Percentiles rank a stretch among this genome's conserved stretches.
Evolutionary conservation across 30 jellyfish, hydroid and myxozoan species (phyloP).

Genomic region (Aurelia coerulea): DNA sequence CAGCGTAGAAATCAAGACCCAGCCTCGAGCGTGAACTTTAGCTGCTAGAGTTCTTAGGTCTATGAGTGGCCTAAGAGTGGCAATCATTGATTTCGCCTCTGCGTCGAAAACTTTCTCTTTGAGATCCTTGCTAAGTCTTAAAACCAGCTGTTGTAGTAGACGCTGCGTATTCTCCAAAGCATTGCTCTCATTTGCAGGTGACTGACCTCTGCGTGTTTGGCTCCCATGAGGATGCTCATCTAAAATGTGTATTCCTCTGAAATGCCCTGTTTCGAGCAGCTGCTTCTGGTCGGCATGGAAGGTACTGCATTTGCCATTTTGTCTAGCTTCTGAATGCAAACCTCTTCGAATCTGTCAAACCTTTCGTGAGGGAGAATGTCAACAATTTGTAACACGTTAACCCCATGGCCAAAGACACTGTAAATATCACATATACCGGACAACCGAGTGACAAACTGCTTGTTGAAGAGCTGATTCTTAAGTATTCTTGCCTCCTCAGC

Average conservation of each 20-base stretch:
- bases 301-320: not conserved
- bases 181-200: not conserved
- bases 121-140: not conserved
- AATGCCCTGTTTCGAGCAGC: not conserved
- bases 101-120: not conserved
- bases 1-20: not conserved
- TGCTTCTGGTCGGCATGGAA: not conserved
- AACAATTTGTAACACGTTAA: conserved; percentile 16
- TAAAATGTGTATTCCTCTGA: conserved; percentile 4
- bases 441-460: not conserved
- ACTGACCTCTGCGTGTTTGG: not conserved
- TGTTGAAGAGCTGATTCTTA: not conserved
- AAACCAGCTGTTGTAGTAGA: not conserved
- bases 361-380: conserved; percentile 12
- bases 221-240: not conserved
- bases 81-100: not conserved
- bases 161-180: not conserved
- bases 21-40: not conserved
- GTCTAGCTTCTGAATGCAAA: conserved; percentile 5
- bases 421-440: conserved; percentile 22
- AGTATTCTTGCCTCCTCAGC: conserved; percentile 6
- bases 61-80: not conserved
- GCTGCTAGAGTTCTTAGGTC: conserved; percentile 10
- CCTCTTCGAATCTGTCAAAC: not conserved
- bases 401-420: conserved; percentile 17